Evolutionary conservation across 2,113 vertebrate species (phyloP).

Genomic region (Phalacrocorax aristotelis): DNA sequence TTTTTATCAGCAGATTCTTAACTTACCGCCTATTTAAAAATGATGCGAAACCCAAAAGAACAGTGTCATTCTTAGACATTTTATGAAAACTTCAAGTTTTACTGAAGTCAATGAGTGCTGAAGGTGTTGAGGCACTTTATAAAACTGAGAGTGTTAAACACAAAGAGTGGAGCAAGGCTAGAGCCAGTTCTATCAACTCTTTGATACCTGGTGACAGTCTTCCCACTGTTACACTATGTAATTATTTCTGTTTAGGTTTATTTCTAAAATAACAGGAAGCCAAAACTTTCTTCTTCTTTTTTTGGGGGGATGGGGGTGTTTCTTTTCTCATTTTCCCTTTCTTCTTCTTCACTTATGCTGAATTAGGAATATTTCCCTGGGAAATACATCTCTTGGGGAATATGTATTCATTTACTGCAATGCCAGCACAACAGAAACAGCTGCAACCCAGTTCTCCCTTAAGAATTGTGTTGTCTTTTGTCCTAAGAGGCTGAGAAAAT

Average conservation of each 20-base stretch:
- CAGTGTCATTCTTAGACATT: neutral
- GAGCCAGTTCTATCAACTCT: neutral
- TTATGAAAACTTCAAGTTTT: neutral
- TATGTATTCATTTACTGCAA: neutral
- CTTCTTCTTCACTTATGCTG: neutral
- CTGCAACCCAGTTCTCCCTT: conserved; percentile 13
- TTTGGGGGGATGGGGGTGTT: neutral
- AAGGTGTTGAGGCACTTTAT: fast-evolving
- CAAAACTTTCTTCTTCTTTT: neutral
- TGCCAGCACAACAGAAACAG: conserved; percentile 28
- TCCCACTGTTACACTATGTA: neutral
- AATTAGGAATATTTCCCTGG: neutral
- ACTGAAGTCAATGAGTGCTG: neutral
- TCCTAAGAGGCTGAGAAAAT: neutral
- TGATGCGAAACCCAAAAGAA: neutral
- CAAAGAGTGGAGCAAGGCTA: neutral
- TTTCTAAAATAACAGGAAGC: neutral
- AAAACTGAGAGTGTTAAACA: neutral
- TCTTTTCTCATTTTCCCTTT: neutral
- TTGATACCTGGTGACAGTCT: neutral
- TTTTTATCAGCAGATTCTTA: neutral
- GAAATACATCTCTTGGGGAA: neutral
- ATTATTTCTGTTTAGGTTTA: neutral
- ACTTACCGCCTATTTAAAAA: neutral
- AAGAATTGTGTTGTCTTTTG: conserved; percentile 20